These are phyloP conservation scores for Sisor rabdophorus DNA, from an alignment of 2,113 vertebrate species.

Conservation along the genomic window DNA sequence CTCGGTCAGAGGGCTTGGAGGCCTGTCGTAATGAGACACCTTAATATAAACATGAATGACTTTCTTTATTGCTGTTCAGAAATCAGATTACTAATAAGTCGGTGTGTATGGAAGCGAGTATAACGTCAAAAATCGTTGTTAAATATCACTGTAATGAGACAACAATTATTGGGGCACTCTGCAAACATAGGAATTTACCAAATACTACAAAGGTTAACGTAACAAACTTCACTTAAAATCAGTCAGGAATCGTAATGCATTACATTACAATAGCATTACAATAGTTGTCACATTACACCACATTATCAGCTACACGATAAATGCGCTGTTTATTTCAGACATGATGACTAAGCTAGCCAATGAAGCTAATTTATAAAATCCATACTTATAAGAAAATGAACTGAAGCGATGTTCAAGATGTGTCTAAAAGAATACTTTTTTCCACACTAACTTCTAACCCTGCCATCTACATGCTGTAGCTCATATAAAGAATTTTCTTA, in stretches of 20 bases:
- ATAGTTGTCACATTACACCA: no score
- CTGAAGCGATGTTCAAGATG: no score
- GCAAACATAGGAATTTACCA: not conserved
- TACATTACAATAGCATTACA: no score
- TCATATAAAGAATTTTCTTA: not conserved
- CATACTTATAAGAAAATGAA: no score
- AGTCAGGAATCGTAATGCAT: no score
- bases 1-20: constrained; percentile 20
- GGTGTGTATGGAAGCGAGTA: not conserved
- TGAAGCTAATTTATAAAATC: no score
- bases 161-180: not conserved
- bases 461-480: not conserved
- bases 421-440: no score
- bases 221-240: no score
- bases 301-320: no score
- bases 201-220: not conserved
- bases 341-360: no score
- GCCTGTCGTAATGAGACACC: constrained; percentile 27
- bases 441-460: not conserved
- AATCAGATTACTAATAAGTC: not conserved
- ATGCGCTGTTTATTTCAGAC: no score
- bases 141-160: not conserved
- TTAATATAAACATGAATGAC: constrained; percentile 18
- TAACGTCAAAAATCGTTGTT: not conserved
- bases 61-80: constrained; percentile 9